Conservation (phyloP, 2,113 vertebrate species). For the Festucalex cinctus region DNA sequence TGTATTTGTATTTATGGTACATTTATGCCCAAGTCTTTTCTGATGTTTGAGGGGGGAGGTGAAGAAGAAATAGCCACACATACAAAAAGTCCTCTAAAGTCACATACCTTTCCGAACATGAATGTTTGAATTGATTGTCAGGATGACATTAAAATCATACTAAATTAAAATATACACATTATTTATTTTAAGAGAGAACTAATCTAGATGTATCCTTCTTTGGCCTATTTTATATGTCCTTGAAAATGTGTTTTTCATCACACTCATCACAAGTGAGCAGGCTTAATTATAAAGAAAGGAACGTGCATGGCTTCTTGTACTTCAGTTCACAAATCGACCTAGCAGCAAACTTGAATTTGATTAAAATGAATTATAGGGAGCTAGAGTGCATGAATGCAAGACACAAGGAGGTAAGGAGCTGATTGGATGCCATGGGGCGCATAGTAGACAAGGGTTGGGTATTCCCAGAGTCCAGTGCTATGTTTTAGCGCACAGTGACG, state of each 20-base stretch:
- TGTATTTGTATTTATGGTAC: constrained; percentile 2
- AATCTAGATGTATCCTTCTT: constrained; percentile 9
- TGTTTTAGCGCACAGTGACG: not conserved
- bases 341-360: too few relatives aligned
- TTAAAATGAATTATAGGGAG: too few relatives aligned
- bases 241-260: constrained; percentile 11
- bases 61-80: constrained; percentile 9
- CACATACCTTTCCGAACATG: constrained; percentile 12
- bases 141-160: constrained; percentile 13
- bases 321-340: too few relatives aligned
- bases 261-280: constrained; percentile 2
- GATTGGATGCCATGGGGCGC: too few relatives aligned
- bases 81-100: not conserved
- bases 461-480: not conserved
- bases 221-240: constrained; percentile 10
- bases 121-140: constrained; percentile 1
- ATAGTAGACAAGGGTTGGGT: too few relatives aligned
- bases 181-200: constrained; percentile 27
- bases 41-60: not conserved
- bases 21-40: not conserved
- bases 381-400: too few relatives aligned
- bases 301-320: not conserved
- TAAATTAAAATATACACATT: constrained; percentile 15
- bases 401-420: too few relatives aligned
- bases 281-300: not conserved